These are phyloP conservation scores for Phrixothrix hirtus DNA, from an alignment of 2,888 invertebrate species.

Conservation along the genomic window DNA sequence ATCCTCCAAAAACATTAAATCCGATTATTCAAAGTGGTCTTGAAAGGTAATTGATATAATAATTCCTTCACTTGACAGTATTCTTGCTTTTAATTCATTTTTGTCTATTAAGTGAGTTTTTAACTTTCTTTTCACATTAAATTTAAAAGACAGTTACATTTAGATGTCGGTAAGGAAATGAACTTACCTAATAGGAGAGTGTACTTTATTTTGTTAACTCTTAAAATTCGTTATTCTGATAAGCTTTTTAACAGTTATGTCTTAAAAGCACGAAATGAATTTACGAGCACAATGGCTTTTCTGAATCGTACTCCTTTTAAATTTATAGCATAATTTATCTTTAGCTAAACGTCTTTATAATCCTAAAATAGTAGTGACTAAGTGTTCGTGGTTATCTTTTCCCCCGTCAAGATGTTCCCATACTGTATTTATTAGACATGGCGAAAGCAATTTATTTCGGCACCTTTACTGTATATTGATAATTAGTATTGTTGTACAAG, in stretches of 20 bases:
- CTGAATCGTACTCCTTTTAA: conserved; percentile 1
- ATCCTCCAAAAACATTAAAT: no score
- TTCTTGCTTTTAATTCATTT: no score
- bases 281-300: conserved; percentile 21
- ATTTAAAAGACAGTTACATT: background rate
- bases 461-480: no score
- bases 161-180: conserved; percentile 12
- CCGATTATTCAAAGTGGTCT: no score
- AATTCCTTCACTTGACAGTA: no score
- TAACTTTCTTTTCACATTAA: background rate
- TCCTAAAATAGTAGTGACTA: background rate
- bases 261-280: conserved; percentile 19
- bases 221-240: conserved; percentile 13
- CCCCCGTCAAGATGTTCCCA: no score
- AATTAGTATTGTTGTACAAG: no score
- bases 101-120: no score
- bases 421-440: no score
- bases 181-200: conserved; percentile 17
- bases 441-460: no score
- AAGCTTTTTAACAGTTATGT: conserved; percentile 13
- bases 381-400: no score
- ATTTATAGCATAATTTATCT: conserved; percentile 6
- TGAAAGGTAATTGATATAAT: no score
- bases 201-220: conserved; percentile 16
- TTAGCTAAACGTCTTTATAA: background rate